These are phyloP conservation scores for Hypsibius dujardini DNA, from an alignment of 1,140 invertebrate species.

Conservation along the genomic window DNA sequence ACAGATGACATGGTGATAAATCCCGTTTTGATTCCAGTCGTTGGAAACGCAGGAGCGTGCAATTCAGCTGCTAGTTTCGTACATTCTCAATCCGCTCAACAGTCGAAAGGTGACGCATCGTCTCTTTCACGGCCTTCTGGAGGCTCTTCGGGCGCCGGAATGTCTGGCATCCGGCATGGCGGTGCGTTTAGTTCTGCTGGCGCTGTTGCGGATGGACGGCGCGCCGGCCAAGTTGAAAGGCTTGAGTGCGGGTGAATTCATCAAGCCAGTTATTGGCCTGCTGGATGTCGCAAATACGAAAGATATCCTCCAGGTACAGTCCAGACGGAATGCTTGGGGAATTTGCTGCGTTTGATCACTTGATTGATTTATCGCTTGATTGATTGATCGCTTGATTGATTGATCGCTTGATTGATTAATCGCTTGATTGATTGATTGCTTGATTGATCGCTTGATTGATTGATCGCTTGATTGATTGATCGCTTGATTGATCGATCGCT, in stretches of 20 bases:
- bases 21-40: neutral
- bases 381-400: no score
- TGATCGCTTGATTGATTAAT: no score
- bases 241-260: no score
- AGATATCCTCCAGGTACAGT: neutral
- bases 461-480: no score
- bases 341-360: neutral
- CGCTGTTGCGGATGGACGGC: neutral
- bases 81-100: neutral
- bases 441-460: no score
- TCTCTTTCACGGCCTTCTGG: neutral
- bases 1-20: neutral
- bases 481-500: no score
- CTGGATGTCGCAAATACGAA: neutral
- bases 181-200: neutral
- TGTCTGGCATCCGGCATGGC: neutral
- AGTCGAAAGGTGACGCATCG: neutral
- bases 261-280: neutral
- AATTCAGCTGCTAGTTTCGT: conserved; percentile 1
- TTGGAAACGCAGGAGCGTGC: neutral
- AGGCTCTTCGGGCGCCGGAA: neutral
- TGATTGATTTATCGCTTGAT: no score
- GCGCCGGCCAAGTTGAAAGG: neutral
- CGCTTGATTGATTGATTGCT: no score
- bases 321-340: neutral